Conservation (phyloP, 2,113 vertebrate species). For the Motacilla tschutschensis region DNA sequence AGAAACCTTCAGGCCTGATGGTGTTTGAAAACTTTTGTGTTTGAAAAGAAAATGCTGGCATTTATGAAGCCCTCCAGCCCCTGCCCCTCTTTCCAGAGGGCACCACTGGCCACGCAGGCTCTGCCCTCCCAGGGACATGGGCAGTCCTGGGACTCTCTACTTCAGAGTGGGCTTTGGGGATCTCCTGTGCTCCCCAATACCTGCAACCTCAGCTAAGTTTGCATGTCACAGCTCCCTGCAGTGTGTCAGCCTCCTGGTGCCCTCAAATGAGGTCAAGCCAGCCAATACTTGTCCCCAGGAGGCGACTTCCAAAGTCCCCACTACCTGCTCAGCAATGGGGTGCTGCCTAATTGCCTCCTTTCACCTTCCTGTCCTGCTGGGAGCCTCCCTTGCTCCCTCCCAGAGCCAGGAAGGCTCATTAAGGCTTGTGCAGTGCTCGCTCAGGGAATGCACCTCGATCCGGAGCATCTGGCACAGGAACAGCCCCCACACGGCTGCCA, state of each 20-base stretch:
- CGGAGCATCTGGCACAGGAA: neutral
- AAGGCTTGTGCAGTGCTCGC: neutral
- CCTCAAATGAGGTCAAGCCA: neutral
- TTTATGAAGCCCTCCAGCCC: neutral
- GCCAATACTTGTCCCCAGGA: neutral
- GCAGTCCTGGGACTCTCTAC: neutral
- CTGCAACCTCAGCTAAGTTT: neutral
- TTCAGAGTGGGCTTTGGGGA: neutral
- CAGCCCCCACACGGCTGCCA: neutral
- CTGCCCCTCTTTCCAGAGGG: neutral
- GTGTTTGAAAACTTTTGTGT: neutral
- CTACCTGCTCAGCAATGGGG: neutral
- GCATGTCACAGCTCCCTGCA: accelerated
- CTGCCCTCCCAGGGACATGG: neutral
- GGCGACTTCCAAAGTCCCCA: neutral
- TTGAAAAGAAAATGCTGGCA: neutral
- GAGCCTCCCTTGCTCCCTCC: neutral
- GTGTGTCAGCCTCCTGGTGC: neutral
- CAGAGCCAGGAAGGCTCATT: neutral
- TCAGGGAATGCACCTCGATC: accelerated
- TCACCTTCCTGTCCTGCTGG: neutral
- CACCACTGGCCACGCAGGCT: neutral
- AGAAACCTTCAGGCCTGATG: neutral
- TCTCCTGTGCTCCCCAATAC: neutral
- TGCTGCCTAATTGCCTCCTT: neutral